phyloP scores from a whole-genome alignment of 2,888 invertebrate genomes.

The Megamerina dolium region DNA sequence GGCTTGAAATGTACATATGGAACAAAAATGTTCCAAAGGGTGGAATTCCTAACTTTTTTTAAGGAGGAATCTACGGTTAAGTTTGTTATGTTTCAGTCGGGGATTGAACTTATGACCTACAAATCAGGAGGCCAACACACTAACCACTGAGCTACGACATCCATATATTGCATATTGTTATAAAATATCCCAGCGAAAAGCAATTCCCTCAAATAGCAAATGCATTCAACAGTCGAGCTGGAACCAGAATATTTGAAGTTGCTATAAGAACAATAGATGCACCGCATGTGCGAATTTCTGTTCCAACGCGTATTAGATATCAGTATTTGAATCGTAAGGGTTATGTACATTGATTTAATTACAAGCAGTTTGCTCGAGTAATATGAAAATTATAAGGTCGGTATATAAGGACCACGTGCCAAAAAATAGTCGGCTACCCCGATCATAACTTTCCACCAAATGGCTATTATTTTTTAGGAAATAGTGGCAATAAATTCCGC shows the following conservation, averaged over 20 bases:
- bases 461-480: neutral
- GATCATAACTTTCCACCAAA: neutral
- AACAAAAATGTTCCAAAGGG: too few species aligned
- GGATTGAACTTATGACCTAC: too few species aligned
- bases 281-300: neutral
- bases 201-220: neutral
- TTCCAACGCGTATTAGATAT: conserved; percentile 1
- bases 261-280: neutral
- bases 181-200: neutral
- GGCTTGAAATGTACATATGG: too few species aligned
- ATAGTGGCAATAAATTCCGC: neutral
- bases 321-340: conserved; percentile 3
- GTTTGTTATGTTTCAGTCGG: too few species aligned
- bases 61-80: too few species aligned
- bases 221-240: neutral
- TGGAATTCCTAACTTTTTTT: too few species aligned
- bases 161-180: neutral
- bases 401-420: neutral
- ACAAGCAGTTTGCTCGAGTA: conserved; percentile 5
- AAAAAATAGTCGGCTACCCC: neutral
- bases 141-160: too few species aligned
- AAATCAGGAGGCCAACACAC: too few species aligned
- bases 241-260: neutral
- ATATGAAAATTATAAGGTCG: too few species aligned
- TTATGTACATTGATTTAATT: neutral